Conservation (phyloP, 2,797 vertebrate genomes). For the Ispidina picta region DNA sequence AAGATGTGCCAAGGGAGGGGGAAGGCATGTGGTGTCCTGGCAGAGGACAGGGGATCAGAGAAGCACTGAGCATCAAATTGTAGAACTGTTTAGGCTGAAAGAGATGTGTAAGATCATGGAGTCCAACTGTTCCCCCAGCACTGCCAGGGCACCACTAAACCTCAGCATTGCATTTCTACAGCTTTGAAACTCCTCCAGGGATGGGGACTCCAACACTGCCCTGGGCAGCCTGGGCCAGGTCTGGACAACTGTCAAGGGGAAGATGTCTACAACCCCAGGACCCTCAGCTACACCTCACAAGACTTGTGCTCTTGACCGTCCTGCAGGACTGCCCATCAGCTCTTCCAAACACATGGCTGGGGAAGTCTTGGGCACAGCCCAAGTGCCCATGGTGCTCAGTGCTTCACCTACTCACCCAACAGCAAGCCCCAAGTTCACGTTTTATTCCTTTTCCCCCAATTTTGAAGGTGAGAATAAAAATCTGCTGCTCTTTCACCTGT, state of each 20-base stretch:
- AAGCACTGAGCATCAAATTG: accelerated
- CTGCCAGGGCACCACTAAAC: background rate
- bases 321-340: background rate
- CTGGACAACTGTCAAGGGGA: no score
- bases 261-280: background rate
- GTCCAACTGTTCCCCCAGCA: background rate
- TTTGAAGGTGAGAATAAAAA: background rate
- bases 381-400: background rate
- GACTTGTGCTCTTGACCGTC: background rate
- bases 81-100: background rate
- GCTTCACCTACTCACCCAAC: background rate
- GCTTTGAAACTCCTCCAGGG: background rate
- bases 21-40: accelerated
- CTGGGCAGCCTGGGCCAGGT: no score
- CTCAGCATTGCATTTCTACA: background rate
- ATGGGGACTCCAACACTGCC: no score
- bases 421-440: accelerated
- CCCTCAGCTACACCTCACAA: no score
- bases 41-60: background rate
- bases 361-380: background rate
- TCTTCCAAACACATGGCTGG: accelerated
- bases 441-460: background rate
- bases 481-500: accelerated
- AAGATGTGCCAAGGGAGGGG: background rate
- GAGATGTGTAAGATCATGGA: background rate